Evolutionary conservation across 2,113 vertebrate species (phyloP).

Genomic region (Leucosticte australis): DNA sequence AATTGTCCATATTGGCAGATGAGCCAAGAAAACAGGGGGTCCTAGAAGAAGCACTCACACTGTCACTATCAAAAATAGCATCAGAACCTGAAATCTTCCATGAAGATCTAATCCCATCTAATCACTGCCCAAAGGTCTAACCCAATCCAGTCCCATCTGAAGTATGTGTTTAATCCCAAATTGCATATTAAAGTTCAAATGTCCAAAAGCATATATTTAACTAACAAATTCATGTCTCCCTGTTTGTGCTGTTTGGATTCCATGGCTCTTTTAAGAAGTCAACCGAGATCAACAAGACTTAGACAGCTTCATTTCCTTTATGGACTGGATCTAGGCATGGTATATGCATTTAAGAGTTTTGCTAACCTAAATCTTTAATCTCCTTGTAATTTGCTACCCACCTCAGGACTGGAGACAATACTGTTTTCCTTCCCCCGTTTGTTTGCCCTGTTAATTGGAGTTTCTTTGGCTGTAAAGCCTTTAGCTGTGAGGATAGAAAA

Average conservation of each 20-base stretch:
- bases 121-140: not conserved
- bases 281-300: not conserved
- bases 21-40: not conserved
- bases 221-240: not conserved
- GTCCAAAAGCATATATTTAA: not conserved
- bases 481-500: not conserved
- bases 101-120: not conserved
- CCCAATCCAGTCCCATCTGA: not conserved
- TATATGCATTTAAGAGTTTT: not conserved
- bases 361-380: not conserved
- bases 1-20: not conserved
- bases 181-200: not conserved
- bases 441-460: not conserved
- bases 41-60: not conserved
- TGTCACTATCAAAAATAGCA: not conserved
- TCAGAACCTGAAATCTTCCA: not conserved
- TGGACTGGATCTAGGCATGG: not conserved
- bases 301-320: not conserved
- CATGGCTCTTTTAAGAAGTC: not conserved
- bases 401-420: not conserved
- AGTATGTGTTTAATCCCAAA: not conserved
- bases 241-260: not conserved
- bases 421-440: not conserved
- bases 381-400: not conserved
- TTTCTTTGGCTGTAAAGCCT: not conserved